A percentile compares a stretch with the other conserved stretches of the same genome.
Conservation (phyloP, 2,797 vertebrate genomes). For the Pterois miles region DNA sequence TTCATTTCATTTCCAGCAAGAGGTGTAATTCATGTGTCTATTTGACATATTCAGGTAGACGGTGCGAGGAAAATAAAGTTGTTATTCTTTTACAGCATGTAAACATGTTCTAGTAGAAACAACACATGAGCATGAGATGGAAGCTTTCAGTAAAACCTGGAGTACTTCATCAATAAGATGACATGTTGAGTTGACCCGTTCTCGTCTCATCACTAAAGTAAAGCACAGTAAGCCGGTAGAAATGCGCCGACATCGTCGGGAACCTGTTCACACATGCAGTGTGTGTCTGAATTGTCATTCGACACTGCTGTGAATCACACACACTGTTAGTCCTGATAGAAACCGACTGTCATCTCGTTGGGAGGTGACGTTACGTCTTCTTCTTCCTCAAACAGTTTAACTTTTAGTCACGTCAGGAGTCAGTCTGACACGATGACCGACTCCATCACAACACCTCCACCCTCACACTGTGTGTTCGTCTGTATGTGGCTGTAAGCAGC, state of each 20-base stretch:
- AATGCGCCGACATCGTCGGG: background rate
- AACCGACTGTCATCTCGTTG: slow-evolving; percentile 1
- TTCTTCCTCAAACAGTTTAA: background rate
- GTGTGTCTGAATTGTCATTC: background rate
- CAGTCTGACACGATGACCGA: background rate
- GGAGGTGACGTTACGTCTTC: slow-evolving; percentile 22
- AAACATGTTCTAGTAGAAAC: too few species aligned
- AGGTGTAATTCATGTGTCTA: too few species aligned
- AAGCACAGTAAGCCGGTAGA: too few species aligned
- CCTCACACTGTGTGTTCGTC: background rate
- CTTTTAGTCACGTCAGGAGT: slow-evolving; percentile 18
- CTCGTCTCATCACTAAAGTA: background rate
- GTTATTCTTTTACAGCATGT: too few species aligned
- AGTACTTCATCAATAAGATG: too few species aligned
- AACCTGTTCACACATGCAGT: slow-evolving; percentile 27
- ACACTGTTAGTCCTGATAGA: background rate
- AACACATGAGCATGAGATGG: too few species aligned
- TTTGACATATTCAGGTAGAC: too few species aligned
- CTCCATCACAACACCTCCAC: background rate
- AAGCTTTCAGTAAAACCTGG: too few species aligned
- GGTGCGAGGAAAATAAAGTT: too few species aligned
- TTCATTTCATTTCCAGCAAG: too few species aligned
- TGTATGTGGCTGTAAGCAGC: background rate
- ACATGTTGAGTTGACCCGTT: too few species aligned
- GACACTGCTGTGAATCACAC: slow-evolving; percentile 6